A percentile compares a stretch with the other conserved stretches of the same genome.
Conservation (phyloP, 2,113 vertebrate species). For the Brachypteracias leptosomus region DNA sequence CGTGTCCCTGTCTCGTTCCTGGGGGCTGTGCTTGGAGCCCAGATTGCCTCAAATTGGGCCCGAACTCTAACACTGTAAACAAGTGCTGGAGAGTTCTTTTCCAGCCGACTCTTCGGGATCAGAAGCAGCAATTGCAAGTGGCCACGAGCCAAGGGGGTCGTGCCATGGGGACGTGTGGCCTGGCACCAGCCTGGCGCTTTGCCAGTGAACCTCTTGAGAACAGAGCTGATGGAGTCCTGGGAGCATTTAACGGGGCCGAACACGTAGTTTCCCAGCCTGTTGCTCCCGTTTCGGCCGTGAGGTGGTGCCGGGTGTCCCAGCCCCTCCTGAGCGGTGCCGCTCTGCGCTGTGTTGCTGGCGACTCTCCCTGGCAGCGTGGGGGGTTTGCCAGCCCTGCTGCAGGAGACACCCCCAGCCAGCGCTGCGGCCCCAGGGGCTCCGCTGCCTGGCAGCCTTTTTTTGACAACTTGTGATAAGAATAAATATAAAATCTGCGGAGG, state of each 20-base stretch:
- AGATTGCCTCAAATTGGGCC: not conserved
- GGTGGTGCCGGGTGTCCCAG: not conserved
- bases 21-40: not conserved
- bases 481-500: not conserved
- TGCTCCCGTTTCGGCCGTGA: accelerated
- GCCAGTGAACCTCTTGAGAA: not conserved
- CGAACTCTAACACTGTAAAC: too few species aligned
- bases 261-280: accelerated
- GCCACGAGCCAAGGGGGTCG: not conserved
- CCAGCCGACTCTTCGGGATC: too few species aligned
- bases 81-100: too few species aligned
- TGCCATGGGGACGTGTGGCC: too few species aligned
- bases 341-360: not conserved
- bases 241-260: not conserved
- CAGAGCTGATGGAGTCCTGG: accelerated
- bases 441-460: not conserved
- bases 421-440: not conserved
- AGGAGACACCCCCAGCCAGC: too few species aligned
- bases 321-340: not conserved
- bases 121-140: not conserved
- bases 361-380: not conserved
- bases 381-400: not conserved
- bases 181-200: not conserved
- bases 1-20: accelerated
- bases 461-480: not conserved